A percentile compares a stretch with the other conserved stretches of the same genome.
phyloP scores from a whole-genome alignment of 1,140 invertebrate genomes.

The Drosophila carrolli region DNA sequence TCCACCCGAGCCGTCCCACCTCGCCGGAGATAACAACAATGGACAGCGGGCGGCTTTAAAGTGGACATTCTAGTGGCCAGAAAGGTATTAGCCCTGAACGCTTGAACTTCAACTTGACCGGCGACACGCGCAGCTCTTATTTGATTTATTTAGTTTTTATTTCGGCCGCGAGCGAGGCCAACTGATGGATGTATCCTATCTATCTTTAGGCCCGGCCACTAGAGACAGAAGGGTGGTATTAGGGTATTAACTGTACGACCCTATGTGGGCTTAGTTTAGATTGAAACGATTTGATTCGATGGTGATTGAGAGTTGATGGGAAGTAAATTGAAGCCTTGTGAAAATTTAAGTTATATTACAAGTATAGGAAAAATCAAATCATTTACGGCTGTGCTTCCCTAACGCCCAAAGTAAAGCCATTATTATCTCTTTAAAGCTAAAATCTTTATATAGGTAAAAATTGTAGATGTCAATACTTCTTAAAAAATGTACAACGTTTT shows the following conservation, averaged over 20 bases:
- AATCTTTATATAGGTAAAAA: too few species aligned
- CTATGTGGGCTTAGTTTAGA: conserved; percentile 41
- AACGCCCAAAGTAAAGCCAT: too few species aligned
- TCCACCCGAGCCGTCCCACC: not conserved
- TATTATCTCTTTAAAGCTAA: too few species aligned
- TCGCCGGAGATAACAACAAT: conserved; percentile 56
- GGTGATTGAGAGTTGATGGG: conserved; percentile 35
- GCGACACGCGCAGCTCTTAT: conserved; percentile 10
- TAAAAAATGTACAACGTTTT: too few species aligned
- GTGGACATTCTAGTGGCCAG: conserved; percentile 72
- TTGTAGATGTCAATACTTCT: too few species aligned
- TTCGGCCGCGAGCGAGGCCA: conserved; percentile 27
- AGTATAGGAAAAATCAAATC: too few species aligned
- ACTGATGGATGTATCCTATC: conserved; percentile 66
- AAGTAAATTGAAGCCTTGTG: not conserved
- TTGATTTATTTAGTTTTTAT: conserved; percentile 42
- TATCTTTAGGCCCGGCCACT: conserved; percentile 37
- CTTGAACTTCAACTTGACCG: conserved; percentile 71
- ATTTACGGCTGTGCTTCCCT: too few species aligned
- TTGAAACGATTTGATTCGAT: conserved; percentile 29
- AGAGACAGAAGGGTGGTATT: conserved; percentile 20
- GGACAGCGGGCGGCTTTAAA: conserved; percentile 64
- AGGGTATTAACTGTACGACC: conserved; percentile 31
- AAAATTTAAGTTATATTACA: not conserved
- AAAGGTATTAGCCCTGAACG: conserved; percentile 60